phyloP scores from a whole-genome alignment of 2,113 vertebrate species.

The Cebus imitator region DNA sequence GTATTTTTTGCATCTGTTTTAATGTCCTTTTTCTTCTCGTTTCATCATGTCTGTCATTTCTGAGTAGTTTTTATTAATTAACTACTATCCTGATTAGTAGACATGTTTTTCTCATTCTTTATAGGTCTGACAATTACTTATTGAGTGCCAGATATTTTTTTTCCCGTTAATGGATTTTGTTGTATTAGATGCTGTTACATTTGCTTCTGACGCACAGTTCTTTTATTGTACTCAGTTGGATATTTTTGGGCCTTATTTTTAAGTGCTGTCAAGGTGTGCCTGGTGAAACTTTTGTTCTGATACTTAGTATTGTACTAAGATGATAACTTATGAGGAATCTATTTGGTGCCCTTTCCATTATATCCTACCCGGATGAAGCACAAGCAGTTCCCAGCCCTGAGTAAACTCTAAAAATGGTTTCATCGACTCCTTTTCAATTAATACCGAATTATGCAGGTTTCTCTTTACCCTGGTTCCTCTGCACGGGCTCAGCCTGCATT shows the following conservation, averaged over 20 bases:
- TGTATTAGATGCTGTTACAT: not conserved
- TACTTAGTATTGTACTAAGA: too few relatives aligned
- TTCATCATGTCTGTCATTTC: not conserved
- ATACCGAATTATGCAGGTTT: too few relatives aligned
- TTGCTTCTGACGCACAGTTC: not conserved
- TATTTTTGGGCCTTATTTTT: not conserved
- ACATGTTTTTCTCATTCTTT: not conserved
- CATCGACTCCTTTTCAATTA: not conserved
- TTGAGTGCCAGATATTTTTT: not conserved
- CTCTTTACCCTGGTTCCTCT: not conserved
- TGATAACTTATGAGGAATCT: not conserved
- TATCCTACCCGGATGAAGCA: not conserved
- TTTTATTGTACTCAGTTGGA: fast-evolving
- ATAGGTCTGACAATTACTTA: not conserved
- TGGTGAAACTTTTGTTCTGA: not conserved
- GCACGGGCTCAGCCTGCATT: not conserved
- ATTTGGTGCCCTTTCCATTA: too few relatives aligned
- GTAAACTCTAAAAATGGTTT: not conserved
- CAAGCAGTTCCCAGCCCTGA: too few relatives aligned
- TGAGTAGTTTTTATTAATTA: not conserved
- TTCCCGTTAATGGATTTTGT: too few relatives aligned
- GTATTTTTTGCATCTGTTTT: not conserved
- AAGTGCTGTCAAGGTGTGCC: too few relatives aligned
- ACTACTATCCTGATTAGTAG: too few relatives aligned
- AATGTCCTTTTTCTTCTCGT: not conserved